Evolutionary conservation across 2,113 vertebrate genomes (phyloP).

Genomic region (Passer montanus): DNA sequence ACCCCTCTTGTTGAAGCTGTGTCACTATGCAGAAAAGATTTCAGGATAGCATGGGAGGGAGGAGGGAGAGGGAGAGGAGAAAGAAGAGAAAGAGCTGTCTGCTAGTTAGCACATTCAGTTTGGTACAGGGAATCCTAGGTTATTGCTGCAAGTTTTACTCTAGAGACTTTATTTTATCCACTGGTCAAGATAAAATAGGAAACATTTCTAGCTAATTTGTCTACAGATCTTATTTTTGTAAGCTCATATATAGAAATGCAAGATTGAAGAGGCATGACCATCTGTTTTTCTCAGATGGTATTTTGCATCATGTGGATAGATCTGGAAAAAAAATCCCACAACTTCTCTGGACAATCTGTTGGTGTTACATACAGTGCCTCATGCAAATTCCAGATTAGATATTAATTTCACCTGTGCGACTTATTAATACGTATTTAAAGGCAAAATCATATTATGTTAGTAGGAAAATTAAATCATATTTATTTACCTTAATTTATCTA

Average conservation of each 20-base stretch:
- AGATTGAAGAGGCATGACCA: background rate
- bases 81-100: background rate
- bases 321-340: background rate
- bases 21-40: conserved; percentile 48
- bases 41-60: background rate
- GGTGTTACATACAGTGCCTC: background rate
- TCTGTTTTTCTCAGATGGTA: conserved; percentile 42
- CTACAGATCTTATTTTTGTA: conserved; percentile 18
- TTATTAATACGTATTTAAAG: background rate
- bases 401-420: background rate
- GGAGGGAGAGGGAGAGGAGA: background rate
- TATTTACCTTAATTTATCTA: background rate
- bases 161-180: background rate
- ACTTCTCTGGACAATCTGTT: background rate
- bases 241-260: background rate
- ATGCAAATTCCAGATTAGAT: background rate
- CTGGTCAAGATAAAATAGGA: conserved; percentile 7
- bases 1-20: conserved; percentile 46
- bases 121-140: background rate
- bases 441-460: background rate
- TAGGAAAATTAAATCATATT: background rate
- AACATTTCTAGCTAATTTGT: background rate
- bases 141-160: background rate
- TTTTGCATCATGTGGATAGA: background rate
- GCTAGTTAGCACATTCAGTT: background rate